Evolutionary conservation across 2,888 invertebrate species (phyloP).

Genomic region (Crocallis elinguaria): DNA sequence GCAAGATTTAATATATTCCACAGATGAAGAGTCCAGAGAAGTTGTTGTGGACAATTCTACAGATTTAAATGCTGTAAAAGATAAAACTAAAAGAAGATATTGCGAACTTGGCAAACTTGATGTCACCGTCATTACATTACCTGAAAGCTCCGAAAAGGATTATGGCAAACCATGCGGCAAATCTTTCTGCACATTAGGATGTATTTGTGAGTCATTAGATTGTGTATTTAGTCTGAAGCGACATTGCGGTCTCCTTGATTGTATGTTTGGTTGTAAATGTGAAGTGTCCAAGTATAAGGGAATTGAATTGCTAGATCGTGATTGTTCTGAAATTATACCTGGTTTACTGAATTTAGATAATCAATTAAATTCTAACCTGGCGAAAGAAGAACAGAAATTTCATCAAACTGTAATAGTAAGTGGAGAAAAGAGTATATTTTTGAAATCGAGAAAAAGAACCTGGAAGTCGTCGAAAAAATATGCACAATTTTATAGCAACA

Average conservation of each 20-base stretch:
- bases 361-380: constrained; percentile 81
- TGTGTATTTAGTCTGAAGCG: constrained; percentile 70
- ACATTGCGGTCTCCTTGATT: constrained; percentile 86
- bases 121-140: constrained; percentile 86
- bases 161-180: constrained; percentile 71
- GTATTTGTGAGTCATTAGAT: constrained; percentile 86
- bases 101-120: constrained; percentile 86
- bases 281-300: constrained; percentile 61
- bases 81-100: constrained; percentile 65
- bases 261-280: constrained; percentile 84
- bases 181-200: constrained; percentile 86
- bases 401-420: constrained; percentile 88
- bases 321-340: constrained; percentile 54
- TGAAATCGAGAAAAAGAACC: constrained; percentile 84
- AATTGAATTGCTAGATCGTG: constrained; percentile 50
- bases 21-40: constrained; percentile 61
- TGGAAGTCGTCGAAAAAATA: constrained; percentile 86
- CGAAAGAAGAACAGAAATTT: constrained; percentile 89
- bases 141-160: constrained; percentile 47
- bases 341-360: constrained; percentile 74
- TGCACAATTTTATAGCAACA: constrained; percentile 78
- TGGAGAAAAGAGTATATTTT: constrained; percentile 86
- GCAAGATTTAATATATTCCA: constrained; percentile 77
- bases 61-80: constrained; percentile 48
- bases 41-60: constrained; percentile 36